Base-by-base conservation (phyloP, 2,113 vertebrate genomes). In the Callaeas wilsoni region DNA sequence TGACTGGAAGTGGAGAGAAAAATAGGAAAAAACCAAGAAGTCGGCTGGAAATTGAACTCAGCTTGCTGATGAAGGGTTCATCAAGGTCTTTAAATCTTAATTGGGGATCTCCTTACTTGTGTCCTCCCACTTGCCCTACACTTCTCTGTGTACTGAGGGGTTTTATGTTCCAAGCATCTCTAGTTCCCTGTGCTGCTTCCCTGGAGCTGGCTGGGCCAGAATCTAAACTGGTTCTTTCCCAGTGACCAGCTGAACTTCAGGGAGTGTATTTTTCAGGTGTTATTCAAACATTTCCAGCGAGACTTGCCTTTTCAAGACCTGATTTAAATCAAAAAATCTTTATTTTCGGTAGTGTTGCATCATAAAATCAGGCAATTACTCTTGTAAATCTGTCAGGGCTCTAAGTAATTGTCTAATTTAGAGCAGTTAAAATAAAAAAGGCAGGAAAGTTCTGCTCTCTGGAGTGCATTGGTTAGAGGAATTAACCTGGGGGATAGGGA, bases 311-410 rank as follows among this genome's bases (percentile, higher is more conserved):
- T 88, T 60, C 67, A 74, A 80, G 71, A 59, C 42, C 42, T 50
- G 35, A 90, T 63, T 90, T 86, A 92, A 50, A 84, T 84, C 67
- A 90, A 86, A 44, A 75, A 93, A 88, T 78, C 68, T 81, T 84
- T 93, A 82, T 88, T 93, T 95, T 79, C 14, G 33, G 64, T 30
- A 37, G 46, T 14, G 56, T 59, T 68, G 83, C 47, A 88, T 92
- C 92, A 92, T 81, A 95, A 95, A 93, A 95, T 91, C 35, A 93
- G 71, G 76, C 73, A 96, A 96, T 95, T 95, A 90, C 32, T 92
- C 79, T 47, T 81, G 88, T 71, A 96, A 94, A 96, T 81, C 92
- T 96, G 92, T 90, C 93, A 96, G 60, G 68, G 47, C 25, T 80
- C 25, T 65, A 68, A 60, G 85, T 64, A 95, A 96, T 96, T 91